Evolutionary conservation across 1,140 invertebrate species (phyloP), one percentile per base, ranked within the genome.

Genomic region (Cherax destructor): DNA sequence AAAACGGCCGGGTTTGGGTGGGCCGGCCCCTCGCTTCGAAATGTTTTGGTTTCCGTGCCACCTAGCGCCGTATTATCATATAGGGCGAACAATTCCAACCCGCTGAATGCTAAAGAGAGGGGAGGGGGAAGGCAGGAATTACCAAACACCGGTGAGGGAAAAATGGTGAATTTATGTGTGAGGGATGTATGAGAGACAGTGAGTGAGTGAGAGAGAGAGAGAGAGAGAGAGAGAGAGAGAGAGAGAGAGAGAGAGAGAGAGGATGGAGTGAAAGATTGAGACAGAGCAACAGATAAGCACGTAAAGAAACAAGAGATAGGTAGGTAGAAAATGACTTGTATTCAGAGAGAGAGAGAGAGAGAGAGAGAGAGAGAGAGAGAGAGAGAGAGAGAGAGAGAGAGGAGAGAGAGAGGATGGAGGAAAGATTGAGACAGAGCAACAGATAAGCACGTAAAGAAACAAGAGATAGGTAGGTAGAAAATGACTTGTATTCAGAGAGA

Each of bases 21-120:
- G 24, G 52, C 47, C 85, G 59, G 47, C 85, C 85, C 85, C 85
- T 86, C 74, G 72, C 78, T 86, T 56, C 50, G 41, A 30, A 86
- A 86, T 86, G 85, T 86, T 86, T 86, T 59, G 85, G 50, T 86
- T 86, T 86, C 85, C 49, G 52, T 41, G n/a, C 56, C 85, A 86
- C 50, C 85, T 86, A 72, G 16, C 74, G 72, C 24, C 56, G 74
- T 86, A 86, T 86, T 86, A 86, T 86, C 85, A 86, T 86, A 77
- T 86, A 86, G 85, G 85, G 85, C 76, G 85, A 86, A 61, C 85
- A 86, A 76, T 86, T 86, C 85, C 85, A 59, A 74, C 85, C 85
- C 85, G 85, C 61, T 86, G 85, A 86, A 86, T 86, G 85, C 85
- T 86, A 86, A 86, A 86, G 85, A 86, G 85, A 86, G 56, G 72